phyloP scores from a whole-genome alignment of 2,888 invertebrate genomes.

The Cataglyphis livida region DNA sequence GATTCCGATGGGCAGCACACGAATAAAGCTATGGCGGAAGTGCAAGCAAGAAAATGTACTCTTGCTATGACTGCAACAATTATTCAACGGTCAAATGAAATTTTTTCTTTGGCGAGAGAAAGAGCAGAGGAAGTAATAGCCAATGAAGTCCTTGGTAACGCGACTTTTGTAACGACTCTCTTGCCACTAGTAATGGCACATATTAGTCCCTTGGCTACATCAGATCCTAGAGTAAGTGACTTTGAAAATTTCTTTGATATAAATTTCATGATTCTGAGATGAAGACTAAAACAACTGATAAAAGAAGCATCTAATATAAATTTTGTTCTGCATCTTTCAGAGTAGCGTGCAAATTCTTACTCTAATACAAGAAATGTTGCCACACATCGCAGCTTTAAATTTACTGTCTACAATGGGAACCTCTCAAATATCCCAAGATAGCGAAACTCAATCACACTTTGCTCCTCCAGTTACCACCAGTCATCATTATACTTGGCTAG shows the following conservation, averaged over 20 bases:
- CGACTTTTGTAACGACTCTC: constrained; percentile 91
- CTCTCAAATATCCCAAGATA: constrained; percentile 85
- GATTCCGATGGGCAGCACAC: constrained; percentile 88
- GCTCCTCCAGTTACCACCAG: constrained; percentile 89
- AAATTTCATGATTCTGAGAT: not conserved
- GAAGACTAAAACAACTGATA: not conserved
- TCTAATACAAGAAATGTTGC: constrained; percentile 94
- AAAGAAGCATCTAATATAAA: constrained; percentile 11
- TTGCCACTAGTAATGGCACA: constrained; percentile 95
- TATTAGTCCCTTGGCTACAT: constrained; percentile 92
- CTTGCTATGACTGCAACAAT: constrained; percentile 92
- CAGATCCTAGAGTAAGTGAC: constrained; percentile 92
- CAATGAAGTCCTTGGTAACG: constrained; percentile 87
- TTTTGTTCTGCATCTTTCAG: constrained; percentile 85
- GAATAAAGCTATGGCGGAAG: constrained; percentile 87
- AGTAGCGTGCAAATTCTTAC: constrained; percentile 94
- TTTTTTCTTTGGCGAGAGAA: constrained; percentile 92
- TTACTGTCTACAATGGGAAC: constrained; percentile 87
- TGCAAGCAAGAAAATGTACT: constrained; percentile 90
- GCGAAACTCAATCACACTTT: constrained; percentile 80
- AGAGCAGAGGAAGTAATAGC: constrained; percentile 88
- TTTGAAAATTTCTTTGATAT: not conserved
- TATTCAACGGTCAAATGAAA: constrained; percentile 91
- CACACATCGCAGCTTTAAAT: constrained; percentile 95
- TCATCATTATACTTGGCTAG: constrained; percentile 95